Evolutionary conservation across 2,113 vertebrate genomes (phyloP).

Genomic region (Jacana jacana): DNA sequence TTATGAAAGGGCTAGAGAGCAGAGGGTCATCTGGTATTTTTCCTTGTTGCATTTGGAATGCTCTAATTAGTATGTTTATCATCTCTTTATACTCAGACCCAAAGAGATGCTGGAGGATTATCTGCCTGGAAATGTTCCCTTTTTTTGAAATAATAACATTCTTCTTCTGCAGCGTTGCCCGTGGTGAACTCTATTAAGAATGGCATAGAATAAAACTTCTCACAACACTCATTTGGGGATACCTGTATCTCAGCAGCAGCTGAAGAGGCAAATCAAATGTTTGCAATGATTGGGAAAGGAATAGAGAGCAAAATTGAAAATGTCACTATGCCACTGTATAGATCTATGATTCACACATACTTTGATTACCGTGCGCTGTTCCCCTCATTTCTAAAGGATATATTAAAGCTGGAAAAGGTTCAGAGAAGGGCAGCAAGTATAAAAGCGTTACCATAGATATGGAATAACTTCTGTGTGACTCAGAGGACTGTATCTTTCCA

Average conservation of each 20-base stretch:
- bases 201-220: not conserved
- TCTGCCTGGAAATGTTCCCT: not conserved
- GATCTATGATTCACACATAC: not conserved
- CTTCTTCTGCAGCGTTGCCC: not conserved
- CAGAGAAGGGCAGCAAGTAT: not conserved
- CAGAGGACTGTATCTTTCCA: not conserved
- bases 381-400: not conserved
- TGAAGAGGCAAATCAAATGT: slow-evolving; percentile 21
- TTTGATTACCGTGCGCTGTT: not conserved
- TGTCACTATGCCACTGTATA: not conserved
- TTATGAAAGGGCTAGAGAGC: not conserved
- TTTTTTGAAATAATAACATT: not conserved
- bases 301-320: slow-evolving; percentile 27
- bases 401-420: slow-evolving; percentile 3
- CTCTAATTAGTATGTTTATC: not conserved
- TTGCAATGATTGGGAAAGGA: not conserved
- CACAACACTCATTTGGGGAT: not conserved
- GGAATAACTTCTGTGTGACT: not conserved
- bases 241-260: not conserved
- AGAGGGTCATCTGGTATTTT: not conserved
- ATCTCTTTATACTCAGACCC: not conserved
- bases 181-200: not conserved
- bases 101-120: not conserved
- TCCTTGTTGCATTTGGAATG: not conserved
- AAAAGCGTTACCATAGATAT: not conserved